Conservation (phyloP, 2,113 vertebrate genomes). For the Aspiorhynchus laticeps region DNA sequence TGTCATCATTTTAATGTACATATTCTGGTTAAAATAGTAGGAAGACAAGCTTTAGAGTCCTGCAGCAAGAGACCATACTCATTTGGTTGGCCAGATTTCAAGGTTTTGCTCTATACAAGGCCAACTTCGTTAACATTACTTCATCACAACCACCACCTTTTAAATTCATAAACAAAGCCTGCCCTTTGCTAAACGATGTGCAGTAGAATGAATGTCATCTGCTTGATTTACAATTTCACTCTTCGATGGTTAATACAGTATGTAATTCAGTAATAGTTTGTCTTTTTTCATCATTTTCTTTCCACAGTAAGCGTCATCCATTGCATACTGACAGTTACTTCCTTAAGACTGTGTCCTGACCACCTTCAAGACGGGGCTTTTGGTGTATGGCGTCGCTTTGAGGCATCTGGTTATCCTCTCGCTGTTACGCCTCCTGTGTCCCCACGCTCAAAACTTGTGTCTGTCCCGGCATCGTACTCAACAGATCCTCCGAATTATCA, state of each 20-base stretch:
- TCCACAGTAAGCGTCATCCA: slow-evolving; percentile 78
- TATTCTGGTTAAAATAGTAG: slow-evolving; percentile 82
- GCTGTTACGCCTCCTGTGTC: slow-evolving; percentile 70
- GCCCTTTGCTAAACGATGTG: slow-evolving; percentile 75
- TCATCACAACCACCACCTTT: slow-evolving; percentile 40
- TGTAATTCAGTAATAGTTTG: slow-evolving; percentile 54
- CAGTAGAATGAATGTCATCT: slow-evolving; percentile 60
- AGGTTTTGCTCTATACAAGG: slow-evolving; percentile 62
- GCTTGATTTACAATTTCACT: slow-evolving; percentile 57
- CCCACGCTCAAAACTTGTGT: slow-evolving; percentile 64
- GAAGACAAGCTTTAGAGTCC: slow-evolving; percentile 98
- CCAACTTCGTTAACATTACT: slow-evolving; percentile 53
- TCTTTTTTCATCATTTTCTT: slow-evolving; percentile 69
- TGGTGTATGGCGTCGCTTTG: slow-evolving; percentile 65
- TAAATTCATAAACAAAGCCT: slow-evolving; percentile 55
- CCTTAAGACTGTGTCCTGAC: slow-evolving; percentile 72
- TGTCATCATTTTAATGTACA: slow-evolving; percentile 69
- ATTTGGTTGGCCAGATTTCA: slow-evolving; percentile 65
- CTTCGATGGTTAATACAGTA: slow-evolving; percentile 67
- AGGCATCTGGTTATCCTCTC: slow-evolving; percentile 25
- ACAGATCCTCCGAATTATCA: slow-evolving; percentile 68
- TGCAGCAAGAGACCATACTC: slow-evolving; percentile 82
- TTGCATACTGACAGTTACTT: slow-evolving; percentile 84
- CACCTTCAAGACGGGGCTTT: slow-evolving; percentile 71
- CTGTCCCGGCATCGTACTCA: background rate